Base-by-base conservation (phyloP, 1,140 invertebrate genomes). In the Pollicipes pollicipes region DNA sequence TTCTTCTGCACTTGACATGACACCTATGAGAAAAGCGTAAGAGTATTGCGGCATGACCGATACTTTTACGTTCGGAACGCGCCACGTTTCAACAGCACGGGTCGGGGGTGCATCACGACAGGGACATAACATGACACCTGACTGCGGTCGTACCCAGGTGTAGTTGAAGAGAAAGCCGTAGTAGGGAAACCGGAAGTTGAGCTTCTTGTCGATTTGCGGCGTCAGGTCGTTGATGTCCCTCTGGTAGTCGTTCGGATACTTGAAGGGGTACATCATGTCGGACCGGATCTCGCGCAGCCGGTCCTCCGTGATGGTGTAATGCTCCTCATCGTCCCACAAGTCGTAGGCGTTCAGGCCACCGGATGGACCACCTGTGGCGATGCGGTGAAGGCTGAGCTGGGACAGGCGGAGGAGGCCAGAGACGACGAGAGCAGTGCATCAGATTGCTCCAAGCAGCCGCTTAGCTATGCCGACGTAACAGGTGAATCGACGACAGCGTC, bases 141-240 rank as follows among this genome's bases (percentile, higher is more conserved):
- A n/a, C n/a, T n/a, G n/a, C n/a, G 0, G 24, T 66, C 74, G 71
- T 35, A 95, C 91, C 80, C 91, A 85, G 0, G 93, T 94, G 75
- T 97, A 97, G 81, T 95, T 95, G 77, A 88, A 96, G 74, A 91
- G 84, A 75, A 95, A 96, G 0, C 93, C 94, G 77, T 88, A 96
- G 81, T 94, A 96, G 0, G 93, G 94, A 67, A 96, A 79, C 75
- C 94, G 91, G 76, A 96, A 96, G 77, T 93, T 93, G 72, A 94
- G 85, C 76, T 92, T 91, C 77, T 93, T 93, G 77, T 93, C 89
- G 29, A 93, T 83, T 77, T 91, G 90, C 0, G 90, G 86, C 64
- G 86, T 88, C 17, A 90, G 91, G 10, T 86, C 84, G 76, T 91
- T 90, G 35, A 95, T 90, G 77, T 91, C 85, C 26, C 83, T 85